Percentiles rank a stretch among this genome's conserved stretches.
phyloP scores from a whole-genome alignment of 2,888 invertebrate genomes.

The Spialia ferax region DNA sequence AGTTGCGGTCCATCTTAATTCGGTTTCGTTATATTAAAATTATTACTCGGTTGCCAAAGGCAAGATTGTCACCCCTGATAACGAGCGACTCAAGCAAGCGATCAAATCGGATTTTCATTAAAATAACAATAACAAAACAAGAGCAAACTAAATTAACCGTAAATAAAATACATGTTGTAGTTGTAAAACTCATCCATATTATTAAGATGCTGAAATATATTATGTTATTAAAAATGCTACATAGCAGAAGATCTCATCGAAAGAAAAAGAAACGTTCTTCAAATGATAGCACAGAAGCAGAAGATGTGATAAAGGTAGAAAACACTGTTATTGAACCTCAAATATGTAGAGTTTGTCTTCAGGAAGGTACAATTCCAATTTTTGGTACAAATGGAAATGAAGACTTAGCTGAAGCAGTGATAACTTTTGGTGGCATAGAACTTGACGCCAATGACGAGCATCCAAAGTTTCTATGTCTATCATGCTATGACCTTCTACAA shows the following conservation, averaged over 20 bases:
- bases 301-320: slow-evolving; percentile 17
- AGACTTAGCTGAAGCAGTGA: slow-evolving; percentile 61
- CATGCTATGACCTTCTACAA: slow-evolving; percentile 65
- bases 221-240: slow-evolving; percentile 63
- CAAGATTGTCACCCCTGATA: no score
- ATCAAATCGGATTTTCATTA: no score
- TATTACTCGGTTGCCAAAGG: no score
- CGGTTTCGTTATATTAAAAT: no score
- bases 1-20: no score
- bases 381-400: slow-evolving; percentile 52
- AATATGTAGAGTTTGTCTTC: slow-evolving; percentile 71
- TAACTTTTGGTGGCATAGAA: slow-evolving; percentile 61
- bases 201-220: slow-evolving; percentile 56
- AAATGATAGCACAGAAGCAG: not conserved
- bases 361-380: slow-evolving; percentile 70
- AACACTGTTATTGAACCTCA: slow-evolving; percentile 41
- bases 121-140: not conserved
- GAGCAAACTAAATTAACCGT: not conserved
- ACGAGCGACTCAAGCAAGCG: no score
- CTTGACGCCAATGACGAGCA: slow-evolving; percentile 61
- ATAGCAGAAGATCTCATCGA: slow-evolving; percentile 51
- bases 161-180: not conserved
- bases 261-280: slow-evolving; percentile 36
- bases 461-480: slow-evolving; percentile 69
- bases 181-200: not conserved